Conservation (phyloP, 2,797 vertebrate species). For the Gymnodraco acuticeps region DNA sequence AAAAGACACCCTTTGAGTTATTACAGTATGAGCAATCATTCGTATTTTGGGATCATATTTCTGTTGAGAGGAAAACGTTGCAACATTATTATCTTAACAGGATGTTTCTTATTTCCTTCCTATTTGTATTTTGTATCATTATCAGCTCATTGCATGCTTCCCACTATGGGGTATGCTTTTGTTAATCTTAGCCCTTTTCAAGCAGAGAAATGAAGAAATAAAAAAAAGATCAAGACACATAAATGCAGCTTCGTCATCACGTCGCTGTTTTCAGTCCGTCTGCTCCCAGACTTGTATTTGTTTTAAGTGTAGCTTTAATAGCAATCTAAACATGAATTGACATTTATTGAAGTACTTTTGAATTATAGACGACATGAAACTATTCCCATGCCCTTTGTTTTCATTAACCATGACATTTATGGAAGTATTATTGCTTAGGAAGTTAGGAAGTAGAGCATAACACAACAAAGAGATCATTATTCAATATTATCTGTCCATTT, state of each 20-base stretch:
- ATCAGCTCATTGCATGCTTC: no score
- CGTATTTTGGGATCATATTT: neutral
- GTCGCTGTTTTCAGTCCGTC: neutral
- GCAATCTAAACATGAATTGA: neutral
- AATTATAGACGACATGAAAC: slow-evolving; percentile 11
- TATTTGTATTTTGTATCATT: no score
- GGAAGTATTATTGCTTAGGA: slow-evolving; percentile 1
- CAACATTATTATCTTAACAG: neutral
- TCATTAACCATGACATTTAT: slow-evolving; percentile 8
- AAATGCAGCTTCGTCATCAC: neutral
- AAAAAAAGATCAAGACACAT: neutral
- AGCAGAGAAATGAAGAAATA: neutral
- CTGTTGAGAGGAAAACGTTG: neutral
- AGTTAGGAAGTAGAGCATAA: neutral
- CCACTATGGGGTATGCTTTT: no score
- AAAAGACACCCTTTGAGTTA: neutral
- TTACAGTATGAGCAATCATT: neutral
- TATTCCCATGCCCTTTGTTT: neutral
- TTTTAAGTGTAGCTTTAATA: neutral
- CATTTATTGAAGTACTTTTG: slow-evolving; percentile 7
- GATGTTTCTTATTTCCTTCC: neutral
- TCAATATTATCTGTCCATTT: slow-evolving; percentile 19
- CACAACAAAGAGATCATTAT: slow-evolving; percentile 9
- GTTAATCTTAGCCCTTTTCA: no score
- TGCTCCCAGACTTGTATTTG: neutral